Evolutionary conservation across 2,113 vertebrate genomes (phyloP).

Genomic region (Felis catus): DNA sequence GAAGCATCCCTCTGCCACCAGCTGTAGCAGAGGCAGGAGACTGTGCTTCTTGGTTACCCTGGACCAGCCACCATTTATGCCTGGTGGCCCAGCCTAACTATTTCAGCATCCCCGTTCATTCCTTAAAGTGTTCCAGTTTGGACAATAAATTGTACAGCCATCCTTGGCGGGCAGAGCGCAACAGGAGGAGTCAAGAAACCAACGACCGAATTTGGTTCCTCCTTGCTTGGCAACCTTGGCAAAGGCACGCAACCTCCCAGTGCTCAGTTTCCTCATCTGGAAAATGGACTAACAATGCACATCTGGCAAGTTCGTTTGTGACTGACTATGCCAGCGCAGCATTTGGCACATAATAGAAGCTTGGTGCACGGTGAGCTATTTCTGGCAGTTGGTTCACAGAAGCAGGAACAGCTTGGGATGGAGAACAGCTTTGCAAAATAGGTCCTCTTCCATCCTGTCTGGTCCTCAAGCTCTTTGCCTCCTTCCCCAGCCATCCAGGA

Average conservation of each 20-base stretch:
- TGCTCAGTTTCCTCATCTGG: neutral
- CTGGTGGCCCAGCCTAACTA: fast-evolving
- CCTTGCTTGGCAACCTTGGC: fast-evolving
- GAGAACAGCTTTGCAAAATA: neutral
- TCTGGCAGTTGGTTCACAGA: neutral
- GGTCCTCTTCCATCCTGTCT: neutral
- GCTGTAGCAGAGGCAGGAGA: fast-evolving
- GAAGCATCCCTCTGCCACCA: neutral
- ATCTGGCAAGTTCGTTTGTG: neutral
- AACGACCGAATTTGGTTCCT: fast-evolving
- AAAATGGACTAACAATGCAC: neutral
- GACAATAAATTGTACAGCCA: neutral
- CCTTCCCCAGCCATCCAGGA: neutral
- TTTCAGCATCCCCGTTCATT: neutral
- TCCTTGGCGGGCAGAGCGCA: neutral
- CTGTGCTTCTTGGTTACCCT: neutral
- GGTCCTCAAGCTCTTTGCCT: neutral
- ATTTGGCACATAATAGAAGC: neutral
- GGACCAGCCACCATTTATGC: neutral
- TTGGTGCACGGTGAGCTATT: fast-evolving
- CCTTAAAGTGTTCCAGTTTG: neutral
- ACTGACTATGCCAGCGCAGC: fast-evolving
- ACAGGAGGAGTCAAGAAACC: neutral
- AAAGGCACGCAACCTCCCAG: neutral
- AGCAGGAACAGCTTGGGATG: neutral